A percentile compares a stretch with the other conserved stretches of the same genome.
Conservation (phyloP, 2,797 vertebrate species). For the Orestias chungarensis region DNA sequence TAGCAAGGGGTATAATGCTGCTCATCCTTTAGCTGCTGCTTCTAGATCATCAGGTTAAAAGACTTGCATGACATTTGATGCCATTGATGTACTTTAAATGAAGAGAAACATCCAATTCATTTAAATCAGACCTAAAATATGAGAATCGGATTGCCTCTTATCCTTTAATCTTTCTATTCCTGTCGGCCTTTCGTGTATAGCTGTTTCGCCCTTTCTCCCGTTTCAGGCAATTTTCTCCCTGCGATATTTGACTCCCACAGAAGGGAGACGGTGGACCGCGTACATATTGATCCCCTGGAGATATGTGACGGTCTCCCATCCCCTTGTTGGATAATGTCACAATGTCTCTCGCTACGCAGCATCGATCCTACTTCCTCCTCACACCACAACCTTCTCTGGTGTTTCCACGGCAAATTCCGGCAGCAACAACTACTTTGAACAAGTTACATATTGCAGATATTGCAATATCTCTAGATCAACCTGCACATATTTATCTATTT, state of each 20-base stretch:
- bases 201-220: constrained; percentile 19
- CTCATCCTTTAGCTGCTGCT: constrained; percentile 11
- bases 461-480: no score
- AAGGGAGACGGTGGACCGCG: constrained; percentile 62
- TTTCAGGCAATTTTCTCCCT: constrained; percentile 38
- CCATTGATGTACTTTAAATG: constrained; percentile 16
- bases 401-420: constrained; percentile 61
- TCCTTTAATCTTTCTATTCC: constrained; percentile 29
- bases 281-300: constrained; percentile 67
- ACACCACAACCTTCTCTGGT: constrained; percentile 60
- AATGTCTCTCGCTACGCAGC: constrained; percentile 75
- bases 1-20: not conserved
- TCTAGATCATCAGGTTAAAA: constrained; percentile 28
- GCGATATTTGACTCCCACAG: constrained; percentile 59
- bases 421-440: constrained; percentile 34
- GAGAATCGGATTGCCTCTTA: constrained; percentile 31
- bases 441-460: constrained; percentile 2
- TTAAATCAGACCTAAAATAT: constrained; percentile 18
- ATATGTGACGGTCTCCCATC: constrained; percentile 66
- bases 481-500: not conserved
- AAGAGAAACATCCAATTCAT: constrained; percentile 10
- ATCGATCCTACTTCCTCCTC: constrained; percentile 66
- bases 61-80: constrained; percentile 30
- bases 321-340: constrained; percentile 77
- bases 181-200: constrained; percentile 33